phyloP scores from a whole-genome alignment of 2,888 invertebrate species.

The Malthinus seriepunctatus region DNA sequence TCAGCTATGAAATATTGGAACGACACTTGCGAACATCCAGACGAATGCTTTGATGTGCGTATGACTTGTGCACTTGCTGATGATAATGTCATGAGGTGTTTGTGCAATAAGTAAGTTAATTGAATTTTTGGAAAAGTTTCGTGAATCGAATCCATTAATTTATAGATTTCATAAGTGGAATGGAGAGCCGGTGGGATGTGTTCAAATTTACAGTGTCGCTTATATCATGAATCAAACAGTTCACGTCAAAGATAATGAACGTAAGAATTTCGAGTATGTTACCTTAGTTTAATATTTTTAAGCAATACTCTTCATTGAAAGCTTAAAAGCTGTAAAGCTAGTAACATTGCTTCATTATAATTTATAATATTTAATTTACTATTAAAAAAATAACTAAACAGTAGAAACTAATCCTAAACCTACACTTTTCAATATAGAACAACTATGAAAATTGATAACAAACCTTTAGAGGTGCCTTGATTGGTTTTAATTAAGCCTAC shows the following conservation, averaged over 20 bases:
- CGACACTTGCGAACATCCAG: conserved; percentile 26
- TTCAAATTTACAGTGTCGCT: conserved; percentile 19
- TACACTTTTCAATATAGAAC: too few species aligned
- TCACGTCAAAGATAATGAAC: neutral
- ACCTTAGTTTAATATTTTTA: too few species aligned
- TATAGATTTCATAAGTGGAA: conserved; percentile 34
- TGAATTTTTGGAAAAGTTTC: neutral
- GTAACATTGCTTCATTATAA: too few species aligned
- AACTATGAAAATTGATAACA: too few species aligned
- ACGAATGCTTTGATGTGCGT: conserved; percentile 32
- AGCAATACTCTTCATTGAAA: neutral
- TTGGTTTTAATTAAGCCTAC: too few species aligned
- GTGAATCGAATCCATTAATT: neutral
- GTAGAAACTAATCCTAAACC: too few species aligned
- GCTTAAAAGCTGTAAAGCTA: too few species aligned
- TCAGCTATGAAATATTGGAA: conserved; percentile 26
- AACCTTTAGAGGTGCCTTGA: too few species aligned
- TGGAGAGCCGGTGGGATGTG: conserved; percentile 23
- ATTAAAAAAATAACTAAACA: too few species aligned
- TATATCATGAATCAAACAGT: conserved; percentile 22
- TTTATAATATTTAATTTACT: too few species aligned
- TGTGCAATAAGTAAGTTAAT: conserved; percentile 31
- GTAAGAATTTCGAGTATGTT: neutral
- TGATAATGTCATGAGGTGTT: conserved; percentile 21
- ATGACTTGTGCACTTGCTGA: conserved; percentile 25